Base-by-base conservation (phyloP, 64 coral and sea anemone genomes). In the Porites lutea region DNA sequence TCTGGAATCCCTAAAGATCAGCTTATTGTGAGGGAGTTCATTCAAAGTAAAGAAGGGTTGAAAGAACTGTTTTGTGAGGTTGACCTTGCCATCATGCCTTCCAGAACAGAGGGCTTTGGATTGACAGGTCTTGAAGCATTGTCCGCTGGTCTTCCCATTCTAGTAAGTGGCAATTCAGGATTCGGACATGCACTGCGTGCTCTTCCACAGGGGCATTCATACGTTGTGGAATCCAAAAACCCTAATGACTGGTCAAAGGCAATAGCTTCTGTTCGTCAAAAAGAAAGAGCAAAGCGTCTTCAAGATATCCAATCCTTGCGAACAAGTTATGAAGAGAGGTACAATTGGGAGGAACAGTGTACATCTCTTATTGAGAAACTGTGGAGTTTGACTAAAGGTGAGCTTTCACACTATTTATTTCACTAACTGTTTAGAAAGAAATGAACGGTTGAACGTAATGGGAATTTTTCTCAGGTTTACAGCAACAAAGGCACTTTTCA, bases 21-120 rank as follows among this genome's bases (percentile, higher is more conserved):
- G 62, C 62, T 65, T 12, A 19, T 65, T 65, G 62, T 65, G 2
- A 65, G 62, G 18, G 18, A 4, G 18, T 65, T 65, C 18, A 4
- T 18, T 13, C 0, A 65, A 65, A 65, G 13, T 5, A 65, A 19
- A 16, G 62, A 65, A 65, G 16, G 18, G 62, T 4, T 65, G 62
- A 65, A 65, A 65, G 18, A 9, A 16, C 13, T 18, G 62, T 19
- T 65, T 19, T 65, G 62, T 65, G 13, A 65, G 54, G 54, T 57
- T 57, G 54, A 57, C 54, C 54, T 57, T 57, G 54, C 54, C 54
- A 57, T 57, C 54, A 43, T 83, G 14, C 15, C 78, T 10, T 59
- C 78, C 21, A 53, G 78, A 59, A 58, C 78, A 45, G 78, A 81
- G 52, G 52, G 51, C 16, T 81, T 81, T 44, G 78, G 78, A 5